These are phyloP conservation scores for Casuarius casuarius DNA, from an alignment of 2,113 vertebrate species.

Conservation along the genomic window DNA sequence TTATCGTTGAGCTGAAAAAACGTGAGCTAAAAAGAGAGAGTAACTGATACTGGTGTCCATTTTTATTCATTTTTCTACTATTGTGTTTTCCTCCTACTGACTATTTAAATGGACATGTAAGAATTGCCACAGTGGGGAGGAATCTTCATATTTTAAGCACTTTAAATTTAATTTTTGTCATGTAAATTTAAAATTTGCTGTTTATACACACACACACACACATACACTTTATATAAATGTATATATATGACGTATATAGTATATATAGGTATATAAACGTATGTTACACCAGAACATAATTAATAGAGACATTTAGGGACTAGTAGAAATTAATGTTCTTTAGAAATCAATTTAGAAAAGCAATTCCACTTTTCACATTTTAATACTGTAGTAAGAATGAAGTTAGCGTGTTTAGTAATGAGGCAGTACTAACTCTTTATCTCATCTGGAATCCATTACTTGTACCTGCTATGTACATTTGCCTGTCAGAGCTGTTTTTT, in stretches of 20 bases:
- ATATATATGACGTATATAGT: background rate
- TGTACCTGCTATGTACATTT: background rate
- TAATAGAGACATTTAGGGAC: background rate
- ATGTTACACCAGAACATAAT: background rate
- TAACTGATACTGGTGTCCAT: background rate
- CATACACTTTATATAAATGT: too few relatives aligned
- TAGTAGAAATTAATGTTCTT: background rate
- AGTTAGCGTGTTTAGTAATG: background rate
- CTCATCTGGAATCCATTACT: conserved; percentile 13
- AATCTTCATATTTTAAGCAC: background rate
- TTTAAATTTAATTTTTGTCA: background rate
- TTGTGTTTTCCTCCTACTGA: background rate
- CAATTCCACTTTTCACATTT: background rate
- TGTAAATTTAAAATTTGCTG: background rate
- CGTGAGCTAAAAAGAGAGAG: background rate
- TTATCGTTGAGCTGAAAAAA: background rate
- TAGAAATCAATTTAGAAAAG: background rate
- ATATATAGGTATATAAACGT: background rate
- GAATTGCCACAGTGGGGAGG: background rate
- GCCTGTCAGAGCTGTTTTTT: conserved; percentile 9
- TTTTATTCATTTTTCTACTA: background rate
- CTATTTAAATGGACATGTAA: background rate
- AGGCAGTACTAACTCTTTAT: background rate
- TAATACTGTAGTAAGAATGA: background rate
- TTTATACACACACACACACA: too few relatives aligned